Evolutionary conservation across 2,113 vertebrate species (phyloP).

Genomic region (Crotalus tigris): DNA sequence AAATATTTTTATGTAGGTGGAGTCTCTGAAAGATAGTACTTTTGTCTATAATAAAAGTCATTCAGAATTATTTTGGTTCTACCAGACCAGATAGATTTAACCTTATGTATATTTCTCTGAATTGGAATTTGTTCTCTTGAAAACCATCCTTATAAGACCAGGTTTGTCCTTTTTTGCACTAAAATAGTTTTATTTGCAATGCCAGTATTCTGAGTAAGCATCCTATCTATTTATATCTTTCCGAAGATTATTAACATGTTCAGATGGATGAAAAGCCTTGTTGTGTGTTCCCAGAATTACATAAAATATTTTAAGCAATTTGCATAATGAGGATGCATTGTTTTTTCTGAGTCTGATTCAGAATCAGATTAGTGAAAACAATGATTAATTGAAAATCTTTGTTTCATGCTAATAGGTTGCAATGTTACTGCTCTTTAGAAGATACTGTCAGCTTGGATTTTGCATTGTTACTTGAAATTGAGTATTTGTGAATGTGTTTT

Average conservation of each 20-base stretch:
- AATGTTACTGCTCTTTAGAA: background rate
- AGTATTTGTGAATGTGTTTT: background rate
- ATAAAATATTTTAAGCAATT: constrained; percentile 8
- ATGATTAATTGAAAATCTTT: background rate
- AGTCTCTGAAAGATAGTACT: background rate
- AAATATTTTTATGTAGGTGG: background rate
- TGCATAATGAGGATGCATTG: background rate
- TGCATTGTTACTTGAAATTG: background rate
- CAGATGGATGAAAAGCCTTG: constrained; percentile 6
- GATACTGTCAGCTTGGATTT: background rate
- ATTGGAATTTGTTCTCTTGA: background rate
- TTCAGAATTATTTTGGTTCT: constrained; percentile 1
- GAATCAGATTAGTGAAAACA: background rate
- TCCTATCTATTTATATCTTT: constrained; percentile 11
- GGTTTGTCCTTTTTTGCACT: background rate
- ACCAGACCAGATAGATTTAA: background rate
- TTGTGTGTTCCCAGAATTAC: background rate
- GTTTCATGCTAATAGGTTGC: background rate
- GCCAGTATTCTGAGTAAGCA: background rate
- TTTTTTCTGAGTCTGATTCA: background rate
- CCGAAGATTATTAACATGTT: background rate
- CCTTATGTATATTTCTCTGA: background rate
- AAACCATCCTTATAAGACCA: background rate
- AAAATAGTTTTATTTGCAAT: background rate
- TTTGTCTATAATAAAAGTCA: background rate